Conservation (phyloP, 2,888 invertebrate genomes). For the Griposia aprilina region DNA sequence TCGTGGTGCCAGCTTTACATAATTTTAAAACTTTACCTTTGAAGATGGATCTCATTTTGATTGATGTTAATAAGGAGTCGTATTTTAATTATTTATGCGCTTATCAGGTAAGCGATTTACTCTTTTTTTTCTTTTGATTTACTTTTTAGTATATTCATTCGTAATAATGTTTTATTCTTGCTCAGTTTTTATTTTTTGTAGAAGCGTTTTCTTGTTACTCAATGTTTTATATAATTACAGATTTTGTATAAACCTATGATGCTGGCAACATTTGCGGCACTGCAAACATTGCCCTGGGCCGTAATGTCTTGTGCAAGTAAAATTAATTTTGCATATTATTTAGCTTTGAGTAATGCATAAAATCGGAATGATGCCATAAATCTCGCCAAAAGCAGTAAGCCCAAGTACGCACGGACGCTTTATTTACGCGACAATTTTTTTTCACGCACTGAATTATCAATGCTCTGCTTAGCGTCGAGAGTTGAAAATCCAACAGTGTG, state of each 20-base stretch:
- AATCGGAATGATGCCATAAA: constrained; percentile 34
- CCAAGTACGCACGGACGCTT: too few species aligned
- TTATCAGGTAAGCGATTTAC: constrained; percentile 72
- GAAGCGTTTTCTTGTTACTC: neutral
- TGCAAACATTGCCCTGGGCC: constrained; percentile 76
- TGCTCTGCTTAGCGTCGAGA: too few species aligned
- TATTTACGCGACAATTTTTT: too few species aligned
- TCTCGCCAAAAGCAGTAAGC: neutral
- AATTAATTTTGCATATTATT: constrained; percentile 39
- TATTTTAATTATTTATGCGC: constrained; percentile 71
- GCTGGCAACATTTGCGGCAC: constrained; percentile 63
- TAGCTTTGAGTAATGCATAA: constrained; percentile 12
- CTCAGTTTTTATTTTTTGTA: neutral
- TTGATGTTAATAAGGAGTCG: constrained; percentile 72
- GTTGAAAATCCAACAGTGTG: too few species aligned
- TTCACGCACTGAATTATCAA: too few species aligned
- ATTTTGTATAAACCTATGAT: constrained; percentile 75
- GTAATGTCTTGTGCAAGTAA: constrained; percentile 77
- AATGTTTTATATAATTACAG: constrained; percentile 62
- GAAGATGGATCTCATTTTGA: constrained; percentile 78
- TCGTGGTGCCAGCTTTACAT: constrained; percentile 74
- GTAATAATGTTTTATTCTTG: neutral
- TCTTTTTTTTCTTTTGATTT: neutral
- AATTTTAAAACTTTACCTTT: constrained; percentile 74
- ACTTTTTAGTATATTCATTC: too few species aligned